A percentile compares a stretch with the other conserved stretches of the same genome.
phyloP scores from a whole-genome alignment of 2,797 vertebrate genomes.

The Aulostomus chinensis region DNA sequence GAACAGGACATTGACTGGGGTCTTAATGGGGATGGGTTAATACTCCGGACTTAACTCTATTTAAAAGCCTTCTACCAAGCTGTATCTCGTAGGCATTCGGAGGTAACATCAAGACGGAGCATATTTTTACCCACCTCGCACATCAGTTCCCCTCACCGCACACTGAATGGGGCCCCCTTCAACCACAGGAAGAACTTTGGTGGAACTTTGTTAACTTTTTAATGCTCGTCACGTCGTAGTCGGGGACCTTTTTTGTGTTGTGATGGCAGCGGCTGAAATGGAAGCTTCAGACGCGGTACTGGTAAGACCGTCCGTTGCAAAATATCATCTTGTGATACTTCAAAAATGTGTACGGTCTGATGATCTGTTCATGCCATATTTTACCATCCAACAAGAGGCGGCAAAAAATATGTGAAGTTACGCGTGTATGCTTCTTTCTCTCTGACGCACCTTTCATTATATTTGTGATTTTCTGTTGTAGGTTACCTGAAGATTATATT shows the following conservation, averaged over 20 bases:
- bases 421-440: no score
- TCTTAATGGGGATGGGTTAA: slow-evolving; percentile 73
- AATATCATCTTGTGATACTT: no score
- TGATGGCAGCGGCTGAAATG: slow-evolving; percentile 33
- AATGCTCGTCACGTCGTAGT: no score
- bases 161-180: background rate
- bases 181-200: background rate
- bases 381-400: no score
- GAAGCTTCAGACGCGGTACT: slow-evolving; percentile 12
- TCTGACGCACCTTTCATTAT: no score
- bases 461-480: no score
- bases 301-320: slow-evolving; percentile 51
- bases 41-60: slow-evolving; percentile 62
- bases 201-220: slow-evolving; percentile 2
- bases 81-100: slow-evolving; percentile 34
- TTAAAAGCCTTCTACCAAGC: slow-evolving; percentile 69
- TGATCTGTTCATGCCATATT: no score
- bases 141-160: no score
- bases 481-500: background rate
- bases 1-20: slow-evolving; percentile 34
- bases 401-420: no score
- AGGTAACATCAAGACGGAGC: slow-evolving; percentile 31
- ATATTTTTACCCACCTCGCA: no score
- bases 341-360: no score
- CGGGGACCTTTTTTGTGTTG: background rate